Base-by-base conservation (phyloP, 2,797 vertebrate species). In the Lindbergichthys nudifrons region DNA sequence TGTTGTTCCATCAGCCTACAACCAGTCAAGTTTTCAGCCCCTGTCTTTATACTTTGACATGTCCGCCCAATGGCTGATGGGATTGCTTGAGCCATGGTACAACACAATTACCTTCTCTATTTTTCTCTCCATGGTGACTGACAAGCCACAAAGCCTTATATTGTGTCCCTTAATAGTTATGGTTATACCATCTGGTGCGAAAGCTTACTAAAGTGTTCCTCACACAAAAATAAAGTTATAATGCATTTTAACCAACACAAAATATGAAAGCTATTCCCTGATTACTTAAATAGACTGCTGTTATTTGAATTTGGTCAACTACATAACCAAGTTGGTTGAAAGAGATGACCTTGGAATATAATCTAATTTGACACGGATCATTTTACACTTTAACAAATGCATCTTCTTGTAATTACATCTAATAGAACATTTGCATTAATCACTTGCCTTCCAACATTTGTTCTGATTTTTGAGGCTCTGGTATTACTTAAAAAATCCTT, bases 51-150 rank as follows among this genome's bases (percentile, higher is more conserved):
- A 84, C 77, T 83, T 72, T 91, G 89, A 93, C 92, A 87, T 67
- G 82, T 85, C 85, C 79, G 79, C 85, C 80, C 88, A 73, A 68
- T 67, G 74, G 85, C 88, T 92, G 89, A 92, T 89, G 87, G 84
- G 88, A 90, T 89, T 90, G 84, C 85, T 87, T 70, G 80, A 86
- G 80, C 77, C 71, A 75, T 65, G 81, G 73, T 89, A 91, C 83
- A 92, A 90, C 82, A 80, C 87, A 93, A 93, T 92, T 91, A 90
- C 89, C 82, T 80, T 87, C 79, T 78, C 77, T 54, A 81, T 89
- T 89, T 90, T 86, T 82, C 81, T 84, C 79, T 76, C 82, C 70
- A 67, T 70, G 68, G 45, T 79, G 83, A 84, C 87, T 65, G 65
- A 73, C 70, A 82, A 68, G 79, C 62, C 65, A 82, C 72, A 51